Evolutionary conservation across 2,888 invertebrate genomes (phyloP).

Genomic region (Cosmopolites sordidus): DNA sequence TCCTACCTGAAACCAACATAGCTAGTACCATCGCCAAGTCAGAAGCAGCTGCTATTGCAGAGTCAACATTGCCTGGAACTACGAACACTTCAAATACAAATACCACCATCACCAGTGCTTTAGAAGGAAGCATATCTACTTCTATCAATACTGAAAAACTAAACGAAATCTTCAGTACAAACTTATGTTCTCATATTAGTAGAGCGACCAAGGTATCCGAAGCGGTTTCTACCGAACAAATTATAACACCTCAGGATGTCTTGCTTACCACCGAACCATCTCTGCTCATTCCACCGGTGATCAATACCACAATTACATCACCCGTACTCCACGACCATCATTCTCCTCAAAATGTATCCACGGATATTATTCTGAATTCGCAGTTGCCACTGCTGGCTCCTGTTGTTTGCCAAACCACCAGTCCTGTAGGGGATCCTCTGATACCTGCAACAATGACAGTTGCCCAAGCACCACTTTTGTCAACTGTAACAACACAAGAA

Average conservation of each 20-base stretch:
- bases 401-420: slow-evolving; percentile 38
- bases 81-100: slow-evolving; percentile 47
- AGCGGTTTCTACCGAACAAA: slow-evolving; percentile 26
- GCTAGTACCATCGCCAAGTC: slow-evolving; percentile 39
- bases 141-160: slow-evolving; percentile 50
- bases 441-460: slow-evolving; percentile 25
- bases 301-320: slow-evolving; percentile 36
- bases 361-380: slow-evolving; percentile 60
- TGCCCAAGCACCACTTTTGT: slow-evolving; percentile 32
- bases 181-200: slow-evolving; percentile 52
- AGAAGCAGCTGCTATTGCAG: slow-evolving; percentile 39
- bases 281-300: slow-evolving; percentile 36
- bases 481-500: slow-evolving; percentile 39
- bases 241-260: slow-evolving; percentile 43
- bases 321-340: slow-evolving; percentile 44
- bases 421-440: slow-evolving; percentile 28
- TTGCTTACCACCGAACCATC: slow-evolving; percentile 43
- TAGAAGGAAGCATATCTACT: slow-evolving; percentile 34
- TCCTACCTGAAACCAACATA: slow-evolving; percentile 34
- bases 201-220: slow-evolving; percentile 22
- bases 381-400: slow-evolving; percentile 49
- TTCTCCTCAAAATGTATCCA: slow-evolving; percentile 47
- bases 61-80: slow-evolving; percentile 33
- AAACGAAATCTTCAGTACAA: slow-evolving; percentile 59
- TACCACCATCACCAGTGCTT: slow-evolving; percentile 36